These are phyloP conservation scores for Manis pentadactyla DNA, from an alignment of 2,797 vertebrate genomes.

Conservation along the genomic window DNA sequence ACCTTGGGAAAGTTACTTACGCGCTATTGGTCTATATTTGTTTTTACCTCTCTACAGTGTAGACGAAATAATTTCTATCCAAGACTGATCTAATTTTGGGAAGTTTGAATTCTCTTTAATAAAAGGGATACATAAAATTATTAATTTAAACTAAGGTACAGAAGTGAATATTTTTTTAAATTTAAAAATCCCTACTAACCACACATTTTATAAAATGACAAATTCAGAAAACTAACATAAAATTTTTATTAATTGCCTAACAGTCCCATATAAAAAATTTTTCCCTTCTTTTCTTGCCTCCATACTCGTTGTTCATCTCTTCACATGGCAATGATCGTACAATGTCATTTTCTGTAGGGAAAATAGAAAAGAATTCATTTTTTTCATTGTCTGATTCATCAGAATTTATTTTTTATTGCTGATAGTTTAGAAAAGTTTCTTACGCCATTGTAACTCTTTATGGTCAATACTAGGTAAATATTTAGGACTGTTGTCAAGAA, in stretches of 20 bases:
- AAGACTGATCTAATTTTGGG: neutral
- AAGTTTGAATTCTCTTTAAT: neutral
- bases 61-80: neutral
- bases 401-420: neutral
- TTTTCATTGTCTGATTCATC: neutral
- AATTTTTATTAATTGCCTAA: neutral
- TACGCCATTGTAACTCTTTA: neutral
- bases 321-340: neutral
- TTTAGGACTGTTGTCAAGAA: neutral
- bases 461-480: neutral
- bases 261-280: neutral
- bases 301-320: neutral
- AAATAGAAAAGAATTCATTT: neutral
- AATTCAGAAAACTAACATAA: neutral
- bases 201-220: neutral
- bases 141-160: neutral
- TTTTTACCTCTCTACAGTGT: neutral
- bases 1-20: neutral
- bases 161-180: neutral
- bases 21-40: accelerated
- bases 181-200: neutral
- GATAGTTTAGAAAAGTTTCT: neutral
- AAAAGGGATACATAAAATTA: neutral
- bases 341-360: neutral
- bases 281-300: neutral